phyloP scores from a whole-genome alignment of 2,797 vertebrate species.

The Clarias laeviceps region DNA sequence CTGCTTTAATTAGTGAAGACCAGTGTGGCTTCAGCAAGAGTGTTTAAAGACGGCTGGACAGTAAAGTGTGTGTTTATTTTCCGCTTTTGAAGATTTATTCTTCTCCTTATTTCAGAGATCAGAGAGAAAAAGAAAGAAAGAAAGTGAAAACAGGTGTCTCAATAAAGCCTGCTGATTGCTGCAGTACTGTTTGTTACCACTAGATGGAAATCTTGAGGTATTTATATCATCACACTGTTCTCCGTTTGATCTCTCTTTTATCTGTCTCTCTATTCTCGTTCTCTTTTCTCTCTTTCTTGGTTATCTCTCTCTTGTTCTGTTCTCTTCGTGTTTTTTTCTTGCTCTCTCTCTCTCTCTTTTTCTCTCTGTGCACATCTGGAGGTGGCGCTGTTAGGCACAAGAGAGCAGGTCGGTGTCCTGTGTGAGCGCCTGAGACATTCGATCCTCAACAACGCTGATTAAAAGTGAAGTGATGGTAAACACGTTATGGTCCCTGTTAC shows the following conservation, averaged over 20 bases:
- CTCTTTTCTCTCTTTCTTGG: neutral
- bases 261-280: neutral
- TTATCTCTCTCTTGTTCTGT: neutral
- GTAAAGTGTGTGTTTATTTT: neutral
- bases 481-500: too few relatives aligned
- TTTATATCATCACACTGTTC: neutral
- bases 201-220: neutral
- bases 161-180: neutral
- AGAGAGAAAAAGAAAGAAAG: too few relatives aligned
- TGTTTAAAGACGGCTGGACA: neutral
- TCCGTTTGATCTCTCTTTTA: neutral
- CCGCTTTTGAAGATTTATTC: neutral
- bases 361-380: neutral
- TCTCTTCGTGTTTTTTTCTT: neutral
- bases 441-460: too few relatives aligned
- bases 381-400: neutral
- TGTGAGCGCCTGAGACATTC: too few relatives aligned
- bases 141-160: neutral
- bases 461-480: too few relatives aligned
- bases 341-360: neutral
- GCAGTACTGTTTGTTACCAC: slow-evolving; percentile 7
- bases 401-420: too few relatives aligned
- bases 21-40: neutral
- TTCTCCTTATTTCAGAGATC: neutral
- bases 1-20: neutral